phyloP scores from a whole-genome alignment of 2,113 vertebrate genomes.

The Alosa alosa region DNA sequence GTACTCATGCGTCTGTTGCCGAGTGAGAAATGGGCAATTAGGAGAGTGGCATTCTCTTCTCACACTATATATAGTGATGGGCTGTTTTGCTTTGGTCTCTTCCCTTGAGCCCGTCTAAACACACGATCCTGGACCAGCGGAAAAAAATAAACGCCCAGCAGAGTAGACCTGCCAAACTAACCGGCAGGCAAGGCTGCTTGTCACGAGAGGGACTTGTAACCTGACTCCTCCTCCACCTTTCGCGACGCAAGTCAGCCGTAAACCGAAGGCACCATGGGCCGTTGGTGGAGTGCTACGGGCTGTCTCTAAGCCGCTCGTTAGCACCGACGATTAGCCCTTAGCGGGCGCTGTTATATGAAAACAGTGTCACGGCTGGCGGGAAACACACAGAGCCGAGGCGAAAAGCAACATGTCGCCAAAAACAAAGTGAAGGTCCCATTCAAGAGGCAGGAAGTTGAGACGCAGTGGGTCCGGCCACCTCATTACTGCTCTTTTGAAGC shows the following conservation, averaged over 20 bases:
- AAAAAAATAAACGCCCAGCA: slow-evolving; percentile 43
- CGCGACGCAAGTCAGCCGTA: not conserved
- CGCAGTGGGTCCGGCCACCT: not conserved
- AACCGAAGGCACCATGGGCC: not conserved
- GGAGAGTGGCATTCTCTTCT: slow-evolving; percentile 37
- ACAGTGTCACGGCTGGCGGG: not conserved
- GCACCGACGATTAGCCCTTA: not conserved
- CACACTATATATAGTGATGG: slow-evolving; percentile 35
- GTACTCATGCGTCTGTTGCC: not conserved
- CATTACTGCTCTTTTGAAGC: not conserved
- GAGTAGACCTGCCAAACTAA: slow-evolving; percentile 12
- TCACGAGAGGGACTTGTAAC: not conserved
- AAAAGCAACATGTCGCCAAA: not conserved
- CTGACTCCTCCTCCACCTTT: not conserved
- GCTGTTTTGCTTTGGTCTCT: slow-evolving; percentile 48
- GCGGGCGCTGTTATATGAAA: not conserved
- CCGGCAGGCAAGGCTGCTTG: not conserved
- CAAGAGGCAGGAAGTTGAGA: not conserved
- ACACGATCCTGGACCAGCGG: slow-evolving; percentile 32
- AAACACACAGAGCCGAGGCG: not conserved
- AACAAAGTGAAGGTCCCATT: not conserved
- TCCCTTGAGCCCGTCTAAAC: not conserved
- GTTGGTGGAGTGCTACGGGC: not conserved
- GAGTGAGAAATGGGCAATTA: slow-evolving; percentile 7
- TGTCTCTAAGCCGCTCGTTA: slow-evolving; percentile 5